phyloP scores from a whole-genome alignment of 2,797 vertebrate genomes.

The Falco cherrug region DNA sequence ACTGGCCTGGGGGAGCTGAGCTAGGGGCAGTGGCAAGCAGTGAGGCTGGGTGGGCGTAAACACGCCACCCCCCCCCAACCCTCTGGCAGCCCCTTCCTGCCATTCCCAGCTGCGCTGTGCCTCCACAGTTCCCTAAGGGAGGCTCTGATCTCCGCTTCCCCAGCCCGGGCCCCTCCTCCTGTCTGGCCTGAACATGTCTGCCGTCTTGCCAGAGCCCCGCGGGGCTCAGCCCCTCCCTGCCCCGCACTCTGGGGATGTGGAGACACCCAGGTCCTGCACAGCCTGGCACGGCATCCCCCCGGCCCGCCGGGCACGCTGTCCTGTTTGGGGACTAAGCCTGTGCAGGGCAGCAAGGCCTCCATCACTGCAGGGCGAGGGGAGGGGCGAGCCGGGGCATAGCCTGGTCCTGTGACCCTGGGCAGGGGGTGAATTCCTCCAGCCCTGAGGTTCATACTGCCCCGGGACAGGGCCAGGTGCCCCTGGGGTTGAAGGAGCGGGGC shows the following conservation, averaged over 20 bases:
- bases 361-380: fast-evolving
- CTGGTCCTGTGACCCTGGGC: not conserved
- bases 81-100: not conserved
- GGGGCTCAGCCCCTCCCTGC: not conserved
- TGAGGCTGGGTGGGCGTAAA: not conserved
- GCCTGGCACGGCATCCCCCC: not conserved
- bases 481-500: not conserved
- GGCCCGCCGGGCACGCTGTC: fast-evolving
- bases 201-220: not conserved
- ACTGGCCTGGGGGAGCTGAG: not conserved
- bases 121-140: not conserved
- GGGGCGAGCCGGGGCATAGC: fast-evolving
- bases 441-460: not conserved
- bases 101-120: fast-evolving
- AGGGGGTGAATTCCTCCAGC: not conserved
- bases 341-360: not conserved
- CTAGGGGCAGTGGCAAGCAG: not conserved
- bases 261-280: not conserved
- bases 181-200: not conserved
- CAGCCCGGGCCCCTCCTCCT: not conserved
- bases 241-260: not conserved
- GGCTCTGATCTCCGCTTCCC: not conserved
- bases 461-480: not conserved
- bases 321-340: not conserved
- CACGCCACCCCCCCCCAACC: not conserved